These are phyloP conservation scores for Sturnus vulgaris DNA, from an alignment of 2,113 vertebrate species.

Conservation along the genomic window DNA sequence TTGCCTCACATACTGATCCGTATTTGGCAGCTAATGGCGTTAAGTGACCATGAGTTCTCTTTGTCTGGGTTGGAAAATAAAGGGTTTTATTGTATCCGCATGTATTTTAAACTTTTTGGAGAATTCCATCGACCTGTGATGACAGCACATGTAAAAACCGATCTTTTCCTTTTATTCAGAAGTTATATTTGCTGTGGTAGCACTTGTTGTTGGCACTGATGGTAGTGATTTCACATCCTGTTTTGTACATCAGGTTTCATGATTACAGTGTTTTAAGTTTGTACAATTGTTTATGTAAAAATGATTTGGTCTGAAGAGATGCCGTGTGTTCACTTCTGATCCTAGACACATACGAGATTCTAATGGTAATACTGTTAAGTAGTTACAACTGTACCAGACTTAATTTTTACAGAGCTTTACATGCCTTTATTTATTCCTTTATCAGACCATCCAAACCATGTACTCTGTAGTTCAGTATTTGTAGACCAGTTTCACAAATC, in stretches of 20 bases:
- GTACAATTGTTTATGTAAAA: not conserved
- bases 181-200: not conserved
- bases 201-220: not conserved
- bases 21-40: constrained; percentile 59
- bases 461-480: constrained; percentile 45
- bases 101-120: constrained; percentile 50
- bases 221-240: not conserved
- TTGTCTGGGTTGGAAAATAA: constrained; percentile 30
- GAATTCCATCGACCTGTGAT: not conserved
- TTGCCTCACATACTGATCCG: not conserved
- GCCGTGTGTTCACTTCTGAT: not conserved
- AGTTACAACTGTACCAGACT: not conserved
- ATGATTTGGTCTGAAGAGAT: not conserved
- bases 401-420: constrained; percentile 40
- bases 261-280: constrained; percentile 13
- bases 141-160: not conserved
- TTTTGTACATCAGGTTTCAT: constrained; percentile 22
- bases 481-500: constrained; percentile 55
- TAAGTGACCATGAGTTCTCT: not conserved
- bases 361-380: not conserved
- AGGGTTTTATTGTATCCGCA: constrained; percentile 46
- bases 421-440: constrained; percentile 68
- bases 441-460: constrained; percentile 13
- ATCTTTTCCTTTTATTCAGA: not conserved
- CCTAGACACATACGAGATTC: not conserved